Evolutionary conservation across 2,113 vertebrate species (phyloP), one percentile per base, ranked within the genome.

Genomic region (Furnarius figulus): DNA sequence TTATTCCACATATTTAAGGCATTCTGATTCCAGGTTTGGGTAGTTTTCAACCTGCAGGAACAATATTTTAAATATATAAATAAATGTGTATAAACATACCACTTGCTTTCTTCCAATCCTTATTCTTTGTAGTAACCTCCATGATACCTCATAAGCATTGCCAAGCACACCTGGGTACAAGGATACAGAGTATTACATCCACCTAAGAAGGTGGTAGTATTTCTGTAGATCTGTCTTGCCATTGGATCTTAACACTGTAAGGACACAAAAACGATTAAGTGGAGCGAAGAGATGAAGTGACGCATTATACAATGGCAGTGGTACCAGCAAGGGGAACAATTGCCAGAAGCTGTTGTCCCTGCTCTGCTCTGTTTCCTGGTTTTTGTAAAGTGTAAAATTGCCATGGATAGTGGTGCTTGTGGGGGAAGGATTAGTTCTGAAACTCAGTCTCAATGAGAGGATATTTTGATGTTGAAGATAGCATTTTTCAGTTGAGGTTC

Each of bases 341-440:
- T 79, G 31, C 11, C 44, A 65, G 49, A 18, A 79, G 37, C 27
- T n/a, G 10, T 40, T 49, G 25, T 47, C 58, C 72, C 42, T 68
- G 53, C 12, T 62, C 28, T 67, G 42, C 28, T 78, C 12, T 0
- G 0, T 30, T 68, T 62, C 11, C 25, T 31, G n/a, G n/a, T 31
- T 62, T 94, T 93, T 89, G 74, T 39, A 93, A 84, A 78, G 53
- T 46, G 68, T 81, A 75, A 93, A 85, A 52, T 79, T 85, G 33
- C 40, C 42, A 30, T 59, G 25, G 80, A 49, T 35, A 83, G 35
- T 37, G 10, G 25, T 70, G 61, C 66, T 46, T 70, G 30, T 17
- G 61, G 56, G 56, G 6, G 9, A 49, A 59, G n/a, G 9, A 31
- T 75, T 81, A 28, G 72, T 87, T 92, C 81, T 1, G 1, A 78